phyloP scores from a whole-genome alignment of 2,113 vertebrate species.

The human (Homo sapiens) region GRCh38 chr6:24289001-24289500 shows the following conservation, averaged over 20 bases:
- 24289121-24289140: background rate
- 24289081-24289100: background rate
- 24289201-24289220: constrained; percentile 1
- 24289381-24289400: background rate
- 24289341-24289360: background rate
- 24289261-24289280: background rate
- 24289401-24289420: background rate
- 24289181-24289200: constrained; percentile 8
- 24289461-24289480: background rate
- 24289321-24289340: background rate
- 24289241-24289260: background rate
- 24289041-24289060: background rate
- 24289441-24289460: background rate
- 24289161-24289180: background rate
- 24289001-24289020: background rate
- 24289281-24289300: background rate
- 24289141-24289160: background rate
- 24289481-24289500: background rate
- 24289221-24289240: background rate
- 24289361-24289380: background rate
- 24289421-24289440: background rate
- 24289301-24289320: background rate
- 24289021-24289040: background rate
- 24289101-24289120: background rate
- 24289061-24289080: background rate